Evolutionary conservation across 2,888 invertebrate genomes (phyloP), one percentile per base, ranked within the genome.

Genomic region (Calephelis perditalis): DNA sequence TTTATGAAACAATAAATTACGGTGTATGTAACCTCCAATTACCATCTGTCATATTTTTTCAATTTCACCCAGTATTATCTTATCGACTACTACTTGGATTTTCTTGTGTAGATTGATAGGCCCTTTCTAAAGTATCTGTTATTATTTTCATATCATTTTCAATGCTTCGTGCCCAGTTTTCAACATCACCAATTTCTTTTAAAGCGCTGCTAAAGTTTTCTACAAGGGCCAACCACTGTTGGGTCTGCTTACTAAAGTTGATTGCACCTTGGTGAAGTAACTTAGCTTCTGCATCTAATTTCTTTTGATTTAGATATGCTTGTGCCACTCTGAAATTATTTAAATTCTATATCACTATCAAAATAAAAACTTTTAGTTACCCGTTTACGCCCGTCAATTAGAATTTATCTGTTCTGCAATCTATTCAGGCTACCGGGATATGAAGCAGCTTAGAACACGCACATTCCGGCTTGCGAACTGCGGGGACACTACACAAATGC

Each of bases 181-280:
- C 98, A 1, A 99, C 98, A 91, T 99, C 99, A 0, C 99, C 99
- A 60, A 99, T 94, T 91, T 99, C 99, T 92, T 99, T 96, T 2
- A 97, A 86, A 0, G 96, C 95, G 75, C 96, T 94, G 72, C 96
- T 96, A 74, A 97, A 97, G 65, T 94, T 95, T 79, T 97, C 97
- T 0, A 97, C 96, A 58, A 99, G 91, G 66, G 95, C 95, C n/a
- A 99, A 87, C 99, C 99, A 99, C 73, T 98, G 98, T 68, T 97
- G 96, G 0, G 99, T 98, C 83, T 99, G 99, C 84, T 98, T 98
- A 0, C 97, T 95, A 90, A 99, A 98, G 78, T 97, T 97, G 6
- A 96, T 94, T 7, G 99, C 98, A 75, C 98, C 98, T 65, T 95
- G 94, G 75, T 99, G 98, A 58, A 99, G 89, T 68, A 97, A 95